A percentile compares a stretch with the other conserved stretches of the same genome.
phyloP scores from a whole-genome alignment of 2,888 invertebrate species.

The Subacronicta megacephala region DNA sequence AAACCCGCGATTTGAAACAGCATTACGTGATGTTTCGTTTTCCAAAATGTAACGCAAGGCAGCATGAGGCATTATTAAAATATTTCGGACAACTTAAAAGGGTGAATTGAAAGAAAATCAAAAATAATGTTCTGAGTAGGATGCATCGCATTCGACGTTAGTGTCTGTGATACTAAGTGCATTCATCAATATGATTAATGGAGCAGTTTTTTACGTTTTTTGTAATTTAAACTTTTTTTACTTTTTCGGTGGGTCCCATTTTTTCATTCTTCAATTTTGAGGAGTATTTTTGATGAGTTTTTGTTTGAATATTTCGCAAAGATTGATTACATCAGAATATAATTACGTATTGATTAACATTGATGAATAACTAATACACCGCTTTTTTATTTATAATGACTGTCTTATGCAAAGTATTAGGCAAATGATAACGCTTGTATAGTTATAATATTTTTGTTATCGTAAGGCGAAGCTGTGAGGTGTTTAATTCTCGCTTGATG shows the following conservation, averaged over 20 bases:
- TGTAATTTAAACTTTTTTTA: slow-evolving; percentile 71
- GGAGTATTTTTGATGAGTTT: slow-evolving; percentile 70
- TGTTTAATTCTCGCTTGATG: slow-evolving; percentile 74
- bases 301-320: slow-evolving; percentile 73
- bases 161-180: slow-evolving; percentile 75
- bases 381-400: slow-evolving; percentile 29
- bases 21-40: slow-evolving; percentile 40
- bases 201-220: slow-evolving; percentile 69
- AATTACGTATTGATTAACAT: slow-evolving; percentile 62
- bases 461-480: slow-evolving; percentile 62
- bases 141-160: slow-evolving; percentile 62
- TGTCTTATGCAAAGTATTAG: slow-evolving; percentile 52
- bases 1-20: slow-evolving; percentile 41
- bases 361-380: slow-evolving; percentile 56
- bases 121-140: slow-evolving; percentile 61
- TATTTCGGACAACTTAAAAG: slow-evolving; percentile 67
- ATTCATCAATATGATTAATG: slow-evolving; percentile 86
- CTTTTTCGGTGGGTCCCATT: slow-evolving; percentile 62
- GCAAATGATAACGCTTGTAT: slow-evolving; percentile 53
- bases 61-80: slow-evolving; percentile 61
- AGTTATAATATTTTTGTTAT: slow-evolving; percentile 63
- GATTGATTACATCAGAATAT: slow-evolving; percentile 72
- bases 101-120: slow-evolving; percentile 67
- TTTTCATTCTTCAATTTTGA: slow-evolving; percentile 67
- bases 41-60: slow-evolving; percentile 27